Base-by-base conservation (phyloP, 2,797 vertebrate genomes). In the Knipowitschia caucasica region DNA sequence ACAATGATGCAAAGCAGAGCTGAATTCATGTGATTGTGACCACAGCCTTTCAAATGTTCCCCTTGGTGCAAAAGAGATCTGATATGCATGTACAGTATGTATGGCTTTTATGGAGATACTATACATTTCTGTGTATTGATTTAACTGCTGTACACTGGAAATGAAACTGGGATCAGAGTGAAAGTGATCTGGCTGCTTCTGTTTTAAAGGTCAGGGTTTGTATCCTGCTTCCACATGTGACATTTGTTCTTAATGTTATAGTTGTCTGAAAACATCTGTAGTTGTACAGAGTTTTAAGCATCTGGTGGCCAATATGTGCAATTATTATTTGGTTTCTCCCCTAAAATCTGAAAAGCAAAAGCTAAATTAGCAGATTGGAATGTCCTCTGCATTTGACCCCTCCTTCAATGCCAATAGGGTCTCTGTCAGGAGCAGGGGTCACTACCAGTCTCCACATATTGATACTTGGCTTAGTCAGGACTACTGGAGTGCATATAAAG, bases 121-220 rank as follows among this genome's bases (percentile, higher is more conserved):
- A 49, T 67, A 69, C 52, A 47, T 72, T 67, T 68, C 55, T 55
- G 2, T 15, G 15, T 51, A 78, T 77, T 71, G 73, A 82, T 81
- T 78, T 68, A 42, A 42, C 23, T 6, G 62, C 44, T 59, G 53
- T 55, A 33, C 39, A 34, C 2, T 68, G 61, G 40, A 73, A 73
- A 66, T 42, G 24, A 69, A 64, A 53, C 53, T 40, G 40, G 44
- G 12, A 51, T 40, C 45, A 6, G 31, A 49, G 23, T 60, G 58
- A 69, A 75, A 71, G 34, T 7, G 44, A 56, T 69, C 43, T 40
- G 14, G 1, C 35, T 25, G 4, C 7, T 8, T 50, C 56, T 49
- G 56, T 71, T 57, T 64, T 62, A 73, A 72, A 81, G 71, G 69
- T 77, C 72, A 77, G 4, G 1, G 4, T 27, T 66, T 56, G 25